These are phyloP conservation scores for Mesocricetus auratus DNA, from an alignment of 2,113 vertebrate species.

Conservation along the genomic window DNA sequence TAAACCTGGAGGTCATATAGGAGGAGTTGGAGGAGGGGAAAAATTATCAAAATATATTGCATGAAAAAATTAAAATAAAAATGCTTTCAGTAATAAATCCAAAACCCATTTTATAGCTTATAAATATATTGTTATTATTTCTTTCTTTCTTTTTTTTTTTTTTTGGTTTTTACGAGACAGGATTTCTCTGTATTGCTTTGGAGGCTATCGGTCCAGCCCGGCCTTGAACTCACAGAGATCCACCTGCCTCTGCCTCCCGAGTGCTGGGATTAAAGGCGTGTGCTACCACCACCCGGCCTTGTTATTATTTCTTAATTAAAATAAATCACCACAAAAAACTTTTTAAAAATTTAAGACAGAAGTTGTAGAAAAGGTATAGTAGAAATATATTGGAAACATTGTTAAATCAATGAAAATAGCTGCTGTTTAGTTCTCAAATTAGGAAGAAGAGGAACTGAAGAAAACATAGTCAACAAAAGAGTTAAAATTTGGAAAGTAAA, in stretches of 20 bases:
- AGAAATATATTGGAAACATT: background rate
- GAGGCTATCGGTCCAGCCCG: too few species aligned
- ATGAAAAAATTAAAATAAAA: background rate
- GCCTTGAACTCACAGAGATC: too few species aligned
- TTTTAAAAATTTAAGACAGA: background rate
- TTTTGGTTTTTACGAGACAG: too few species aligned
- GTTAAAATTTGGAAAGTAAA: background rate
- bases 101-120: background rate
- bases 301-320: too few species aligned
- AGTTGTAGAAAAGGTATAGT: background rate
- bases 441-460: background rate
- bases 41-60: background rate
- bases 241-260: too few species aligned
- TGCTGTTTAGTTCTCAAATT: background rate
- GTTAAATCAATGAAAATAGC: background rate
- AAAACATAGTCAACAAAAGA: background rate
- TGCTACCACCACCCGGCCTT: too few species aligned
- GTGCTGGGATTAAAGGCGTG: too few species aligned
- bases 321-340: background rate
- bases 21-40: background rate
- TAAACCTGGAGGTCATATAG: background rate
- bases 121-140: background rate
- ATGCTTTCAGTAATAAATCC: background rate
- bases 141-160: too few species aligned
- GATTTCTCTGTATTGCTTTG: too few species aligned